phyloP scores from a whole-genome alignment of 2,888 invertebrate species.

The Drosophila flavopinicola region DNA sequence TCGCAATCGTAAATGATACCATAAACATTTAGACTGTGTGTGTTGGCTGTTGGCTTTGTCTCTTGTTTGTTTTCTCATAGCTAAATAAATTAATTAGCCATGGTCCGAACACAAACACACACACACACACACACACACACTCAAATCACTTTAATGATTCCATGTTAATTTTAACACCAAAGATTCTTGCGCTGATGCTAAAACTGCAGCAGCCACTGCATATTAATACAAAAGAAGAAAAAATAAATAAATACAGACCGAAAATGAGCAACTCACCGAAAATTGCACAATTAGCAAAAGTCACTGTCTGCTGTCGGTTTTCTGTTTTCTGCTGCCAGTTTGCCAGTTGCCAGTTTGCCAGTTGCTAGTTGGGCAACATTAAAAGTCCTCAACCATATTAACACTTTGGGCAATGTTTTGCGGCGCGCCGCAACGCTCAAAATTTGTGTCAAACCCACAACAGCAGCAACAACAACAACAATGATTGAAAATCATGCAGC shows the following conservation, averaged over 20 bases:
- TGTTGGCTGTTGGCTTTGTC: slow-evolving; percentile 28
- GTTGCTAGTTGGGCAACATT: slow-evolving; percentile 67
- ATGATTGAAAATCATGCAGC: slow-evolving; percentile 62
- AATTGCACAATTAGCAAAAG: slow-evolving; percentile 75
- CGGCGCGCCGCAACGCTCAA: slow-evolving; percentile 68
- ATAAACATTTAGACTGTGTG: slow-evolving; percentile 66
- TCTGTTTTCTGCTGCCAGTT: slow-evolving; percentile 36
- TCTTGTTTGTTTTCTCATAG: slow-evolving; percentile 52
- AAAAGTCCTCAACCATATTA: slow-evolving; percentile 79
- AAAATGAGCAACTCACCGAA: slow-evolving; percentile 65
- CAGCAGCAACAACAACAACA: slow-evolving; percentile 43
- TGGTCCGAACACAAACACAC: slow-evolving; percentile 19
- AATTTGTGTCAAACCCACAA: slow-evolving; percentile 71
- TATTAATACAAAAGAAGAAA: slow-evolving; percentile 27
- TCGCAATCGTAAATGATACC: slow-evolving; percentile 54
- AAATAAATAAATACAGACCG: slow-evolving; percentile 26
- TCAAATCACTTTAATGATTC: slow-evolving; percentile 56
- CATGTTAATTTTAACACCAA: slow-evolving; percentile 75
- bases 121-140: neutral
- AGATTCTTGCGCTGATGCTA: slow-evolving; percentile 58
- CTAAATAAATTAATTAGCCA: slow-evolving; percentile 74
- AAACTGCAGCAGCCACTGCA: slow-evolving; percentile 27
- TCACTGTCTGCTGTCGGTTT: too few species aligned
- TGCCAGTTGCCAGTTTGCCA: slow-evolving; percentile 12
- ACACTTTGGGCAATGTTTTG: slow-evolving; percentile 76